Conservation (phyloP, 2,797 vertebrate species). For the Sandelia bainsii region DNA sequence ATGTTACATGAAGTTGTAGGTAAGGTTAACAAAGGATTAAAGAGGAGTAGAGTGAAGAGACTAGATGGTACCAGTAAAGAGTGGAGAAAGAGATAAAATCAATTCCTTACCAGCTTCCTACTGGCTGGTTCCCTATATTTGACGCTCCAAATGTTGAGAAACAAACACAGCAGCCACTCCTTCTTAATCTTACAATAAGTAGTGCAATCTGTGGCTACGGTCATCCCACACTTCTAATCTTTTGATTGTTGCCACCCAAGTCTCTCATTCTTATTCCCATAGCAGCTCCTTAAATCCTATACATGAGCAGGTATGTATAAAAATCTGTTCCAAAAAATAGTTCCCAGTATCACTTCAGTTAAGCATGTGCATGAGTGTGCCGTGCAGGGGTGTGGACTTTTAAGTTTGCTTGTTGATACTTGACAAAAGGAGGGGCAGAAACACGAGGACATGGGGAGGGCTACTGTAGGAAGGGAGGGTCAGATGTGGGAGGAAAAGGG, state of each 20-base stretch:
- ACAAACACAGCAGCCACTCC: constrained; percentile 61
- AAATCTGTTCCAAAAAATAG: constrained; percentile 12
- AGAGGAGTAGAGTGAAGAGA: neutral
- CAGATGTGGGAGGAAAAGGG: constrained; percentile 18
- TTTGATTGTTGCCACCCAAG: neutral
- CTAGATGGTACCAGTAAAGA: neutral
- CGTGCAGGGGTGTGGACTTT: constrained; percentile 67
- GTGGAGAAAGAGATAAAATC: neutral
- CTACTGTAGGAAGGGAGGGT: constrained; percentile 38
- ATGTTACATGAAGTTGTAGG: neutral
- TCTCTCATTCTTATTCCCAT: constrained; percentile 12
- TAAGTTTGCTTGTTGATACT: constrained; percentile 80
- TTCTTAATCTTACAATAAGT: constrained; percentile 45
- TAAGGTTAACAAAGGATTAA: neutral
- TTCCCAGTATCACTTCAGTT: constrained; percentile 18
- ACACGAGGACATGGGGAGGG: constrained; percentile 49
- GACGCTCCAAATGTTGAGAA: constrained; percentile 56
- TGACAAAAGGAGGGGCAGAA: constrained; percentile 78
- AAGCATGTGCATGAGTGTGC: constrained; percentile 50
- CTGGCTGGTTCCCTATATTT: constrained; percentile 19
- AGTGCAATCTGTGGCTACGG: constrained; percentile 21
- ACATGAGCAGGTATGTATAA: constrained; percentile 8
- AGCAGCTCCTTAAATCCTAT: constrained; percentile 21
- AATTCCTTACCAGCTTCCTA: constrained; percentile 32
- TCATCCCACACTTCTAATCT: constrained; percentile 38